Evolutionary conservation across 1,140 invertebrate genomes (phyloP).

Genomic region (Drosophila mojavensis): DNA sequence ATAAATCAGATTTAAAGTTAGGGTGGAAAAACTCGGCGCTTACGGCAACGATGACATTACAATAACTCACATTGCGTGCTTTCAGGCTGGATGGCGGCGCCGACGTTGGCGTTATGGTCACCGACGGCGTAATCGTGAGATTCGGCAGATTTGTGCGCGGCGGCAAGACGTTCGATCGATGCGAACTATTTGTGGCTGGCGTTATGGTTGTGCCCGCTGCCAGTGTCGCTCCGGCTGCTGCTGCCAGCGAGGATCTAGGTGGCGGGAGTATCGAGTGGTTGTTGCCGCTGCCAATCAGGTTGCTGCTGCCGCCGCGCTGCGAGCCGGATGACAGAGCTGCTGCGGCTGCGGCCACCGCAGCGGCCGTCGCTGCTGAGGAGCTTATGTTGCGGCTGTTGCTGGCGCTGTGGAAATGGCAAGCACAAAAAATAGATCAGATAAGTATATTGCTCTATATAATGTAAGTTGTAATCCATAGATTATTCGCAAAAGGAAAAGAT

Average conservation of each 20-base stretch:
- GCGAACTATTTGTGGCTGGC: conserved; percentile 70
- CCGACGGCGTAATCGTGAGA: conserved; percentile 87
- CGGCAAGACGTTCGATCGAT: conserved; percentile 67
- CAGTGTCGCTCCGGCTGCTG: conserved; percentile 85
- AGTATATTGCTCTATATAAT: no score
- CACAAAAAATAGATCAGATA: no score
- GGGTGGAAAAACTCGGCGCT: conserved; percentile 72
- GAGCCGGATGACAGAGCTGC: conserved; percentile 43
- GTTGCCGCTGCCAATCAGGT: conserved; percentile 5
- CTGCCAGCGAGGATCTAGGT: conserved; percentile 84
- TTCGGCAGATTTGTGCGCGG: conserved; percentile 82
- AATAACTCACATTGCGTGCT: conserved; percentile 84
- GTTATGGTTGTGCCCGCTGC: conserved; percentile 84
- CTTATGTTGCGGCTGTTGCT: conserved; percentile 68
- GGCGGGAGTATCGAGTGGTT: conserved; percentile 74
- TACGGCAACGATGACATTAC: conserved; percentile 84
- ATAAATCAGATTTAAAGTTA: no score
- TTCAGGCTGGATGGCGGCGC: conserved; percentile 87
- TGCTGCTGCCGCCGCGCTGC: conserved; percentile 50
- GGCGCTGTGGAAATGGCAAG: conserved; percentile 35
- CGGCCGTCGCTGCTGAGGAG: conserved; percentile 53
- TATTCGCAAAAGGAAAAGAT: no score
- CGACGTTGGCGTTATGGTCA: conserved; percentile 89
- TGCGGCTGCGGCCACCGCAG: conserved; percentile 63
- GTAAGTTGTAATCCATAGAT: no score